Base-by-base conservation (phyloP, 2,113 vertebrate genomes). In the Pedionomus torquatus region DNA sequence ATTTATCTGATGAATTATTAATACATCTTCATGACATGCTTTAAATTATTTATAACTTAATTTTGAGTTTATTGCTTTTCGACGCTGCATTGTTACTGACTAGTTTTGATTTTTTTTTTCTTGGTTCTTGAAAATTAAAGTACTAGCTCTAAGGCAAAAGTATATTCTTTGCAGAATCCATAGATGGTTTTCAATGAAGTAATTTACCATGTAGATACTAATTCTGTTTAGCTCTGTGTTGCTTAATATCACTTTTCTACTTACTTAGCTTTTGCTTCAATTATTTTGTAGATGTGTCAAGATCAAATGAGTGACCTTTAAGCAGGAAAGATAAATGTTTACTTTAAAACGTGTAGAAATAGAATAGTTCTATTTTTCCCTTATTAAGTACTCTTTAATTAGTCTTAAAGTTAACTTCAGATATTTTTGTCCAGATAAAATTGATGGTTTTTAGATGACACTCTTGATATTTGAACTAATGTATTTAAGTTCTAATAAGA, bases 1-100 rank as follows among this genome's bases (percentile, higher is more conserved):
- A 99, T 99, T 99, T 99, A 99, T 99, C 99, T 98, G 98, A 99
- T 99, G 98, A 99, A 99, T 99, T 99, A 99, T 99, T 99, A 99
- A 99, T 99, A 98, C 97, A 98, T 99, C 99, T 99, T 99, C 99
- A 99, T 99, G 99, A 99, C 99, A 98, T 99, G 98, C 96, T 97
- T 96, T 99, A 98, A 99, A 99, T 99, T 99, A 99, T 99, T 99
- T 98, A 99, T 99, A 99, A 99, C 98, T 99, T 99, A 99, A 99
- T 99, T 99, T 99, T 98, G 99, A 99, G 99, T 99, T 99, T 99
- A 99, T 99, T 99, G 99, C 99, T 99, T 99, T 99, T 99, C 98
- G 98, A 99, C 97, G 98, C 98, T 98, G 98, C 98, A 98, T 98
- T 99, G 99, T 99, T 99, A 99, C 98, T 98, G 98, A 98, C 98